phyloP scores from a whole-genome alignment of 2,888 invertebrate species.

The Hydroisotoma schaefferi region DNA sequence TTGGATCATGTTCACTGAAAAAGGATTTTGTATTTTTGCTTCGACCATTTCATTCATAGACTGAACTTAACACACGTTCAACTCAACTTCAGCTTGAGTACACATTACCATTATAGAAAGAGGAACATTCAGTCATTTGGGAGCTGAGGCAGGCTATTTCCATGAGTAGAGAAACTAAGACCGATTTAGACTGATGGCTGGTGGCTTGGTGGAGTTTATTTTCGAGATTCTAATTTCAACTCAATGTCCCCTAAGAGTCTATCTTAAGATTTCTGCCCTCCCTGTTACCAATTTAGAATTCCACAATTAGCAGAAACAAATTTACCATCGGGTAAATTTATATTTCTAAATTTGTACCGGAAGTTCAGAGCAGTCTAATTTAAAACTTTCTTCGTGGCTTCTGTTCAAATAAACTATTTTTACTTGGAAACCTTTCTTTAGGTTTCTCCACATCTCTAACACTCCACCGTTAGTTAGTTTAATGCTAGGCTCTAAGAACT shows the following conservation, averaged over 20 bases:
- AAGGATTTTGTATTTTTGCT: slow-evolving; percentile 1
- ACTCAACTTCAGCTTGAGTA: too few species aligned
- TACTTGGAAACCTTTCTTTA: too few species aligned
- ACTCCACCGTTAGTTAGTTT: too few species aligned
- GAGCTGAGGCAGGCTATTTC: neutral
- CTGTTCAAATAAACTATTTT: too few species aligned
- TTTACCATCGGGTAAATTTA: neutral
- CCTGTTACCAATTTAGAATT: neutral
- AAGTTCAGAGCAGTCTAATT: too few species aligned
- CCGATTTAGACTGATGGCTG: slow-evolving; percentile 10
- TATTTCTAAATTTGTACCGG: neutral
- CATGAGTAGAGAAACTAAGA: slow-evolving; percentile 3
- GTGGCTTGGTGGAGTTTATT: slow-evolving; percentile 1
- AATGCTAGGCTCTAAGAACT: too few species aligned
- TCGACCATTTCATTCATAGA: slow-evolving; percentile 1
- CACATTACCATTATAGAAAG: too few species aligned
- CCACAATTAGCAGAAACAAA: slow-evolving; percentile 5
- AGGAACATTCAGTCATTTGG: neutral
- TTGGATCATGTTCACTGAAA: slow-evolving; percentile 22
- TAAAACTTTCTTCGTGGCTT: too few species aligned
- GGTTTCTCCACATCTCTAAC: too few species aligned
- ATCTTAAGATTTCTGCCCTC: slow-evolving; percentile 4
- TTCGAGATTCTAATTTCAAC: slow-evolving; percentile 13
- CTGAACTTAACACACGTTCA: too few species aligned
- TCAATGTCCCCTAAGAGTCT: slow-evolving; percentile 1